Evolutionary conservation across 2,797 vertebrate genomes (phyloP).

Genomic region (Tapirus indicus): DNA sequence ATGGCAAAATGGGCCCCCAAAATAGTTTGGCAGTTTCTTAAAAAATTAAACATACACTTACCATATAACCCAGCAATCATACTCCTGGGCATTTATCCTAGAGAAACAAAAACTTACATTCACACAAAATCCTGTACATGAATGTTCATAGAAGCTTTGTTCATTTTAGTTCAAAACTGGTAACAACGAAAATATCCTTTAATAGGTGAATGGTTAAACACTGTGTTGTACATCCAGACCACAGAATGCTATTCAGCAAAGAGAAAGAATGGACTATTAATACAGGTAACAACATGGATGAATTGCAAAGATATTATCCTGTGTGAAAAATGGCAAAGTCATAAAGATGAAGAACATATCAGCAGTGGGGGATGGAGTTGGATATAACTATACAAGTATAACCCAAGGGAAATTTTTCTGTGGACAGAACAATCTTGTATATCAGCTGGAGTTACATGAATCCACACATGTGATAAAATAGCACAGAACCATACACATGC

Average conservation of each 20-base stretch:
- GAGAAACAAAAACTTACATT: neutral
- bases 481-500: neutral
- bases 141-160: neutral
- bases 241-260: neutral
- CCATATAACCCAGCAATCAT: neutral
- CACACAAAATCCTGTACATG: neutral
- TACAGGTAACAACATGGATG: neutral
- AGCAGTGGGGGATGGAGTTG: accelerated
- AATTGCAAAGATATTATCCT: neutral
- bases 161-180: neutral
- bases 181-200: neutral
- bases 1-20: neutral
- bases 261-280: neutral
- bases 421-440: neutral
- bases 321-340: no score
- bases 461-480: neutral
- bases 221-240: neutral
- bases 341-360: neutral
- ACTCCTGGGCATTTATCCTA: neutral
- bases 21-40: neutral
- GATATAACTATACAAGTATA: neutral
- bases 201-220: neutral
- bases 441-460: neutral
- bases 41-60: neutral
- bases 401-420: neutral